Conservation (phyloP, 1,140 invertebrate species). For the Heliconius himera region DNA sequence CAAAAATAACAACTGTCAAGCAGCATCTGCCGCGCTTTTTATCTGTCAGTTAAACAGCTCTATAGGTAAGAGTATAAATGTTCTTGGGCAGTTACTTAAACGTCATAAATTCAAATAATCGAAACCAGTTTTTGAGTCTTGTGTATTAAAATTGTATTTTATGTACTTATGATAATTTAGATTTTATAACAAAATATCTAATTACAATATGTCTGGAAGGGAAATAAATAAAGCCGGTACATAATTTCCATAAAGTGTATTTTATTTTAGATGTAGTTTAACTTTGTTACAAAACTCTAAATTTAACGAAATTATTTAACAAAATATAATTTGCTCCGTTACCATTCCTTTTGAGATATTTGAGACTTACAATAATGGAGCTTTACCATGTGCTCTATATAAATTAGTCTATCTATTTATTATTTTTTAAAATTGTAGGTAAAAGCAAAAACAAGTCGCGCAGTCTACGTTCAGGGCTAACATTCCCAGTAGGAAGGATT, state of each 20-base stretch:
- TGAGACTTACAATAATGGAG: too few species aligned
- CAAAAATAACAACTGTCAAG: too few species aligned
- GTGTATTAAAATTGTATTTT: neutral
- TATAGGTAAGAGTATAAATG: too few species aligned
- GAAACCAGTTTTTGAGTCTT: neutral
- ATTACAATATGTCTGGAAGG: conserved; percentile 3
- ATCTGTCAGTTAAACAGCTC: neutral
- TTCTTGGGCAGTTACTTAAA: neutral
- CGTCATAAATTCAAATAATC: neutral
- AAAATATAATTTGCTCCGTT: too few species aligned
- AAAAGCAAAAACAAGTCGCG: conserved; percentile 37
- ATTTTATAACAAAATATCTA: neutral
- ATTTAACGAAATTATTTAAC: too few species aligned
- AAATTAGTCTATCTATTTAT: too few species aligned
- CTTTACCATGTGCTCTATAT: too few species aligned
- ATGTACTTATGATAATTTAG: neutral
- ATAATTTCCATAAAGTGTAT: neutral
- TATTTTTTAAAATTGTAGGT: neutral
- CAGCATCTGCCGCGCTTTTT: neutral
- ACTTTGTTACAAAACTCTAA: too few species aligned
- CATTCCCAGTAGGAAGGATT: conserved; percentile 85
- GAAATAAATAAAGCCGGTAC: neutral
- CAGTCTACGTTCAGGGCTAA: conserved; percentile 83
- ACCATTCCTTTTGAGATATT: too few species aligned
- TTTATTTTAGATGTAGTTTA: too few species aligned